Percentiles rank a stretch among this genome's conserved stretches.
Conservation (phyloP, 2,888 invertebrate genomes). For the Oligia strigilis region DNA sequence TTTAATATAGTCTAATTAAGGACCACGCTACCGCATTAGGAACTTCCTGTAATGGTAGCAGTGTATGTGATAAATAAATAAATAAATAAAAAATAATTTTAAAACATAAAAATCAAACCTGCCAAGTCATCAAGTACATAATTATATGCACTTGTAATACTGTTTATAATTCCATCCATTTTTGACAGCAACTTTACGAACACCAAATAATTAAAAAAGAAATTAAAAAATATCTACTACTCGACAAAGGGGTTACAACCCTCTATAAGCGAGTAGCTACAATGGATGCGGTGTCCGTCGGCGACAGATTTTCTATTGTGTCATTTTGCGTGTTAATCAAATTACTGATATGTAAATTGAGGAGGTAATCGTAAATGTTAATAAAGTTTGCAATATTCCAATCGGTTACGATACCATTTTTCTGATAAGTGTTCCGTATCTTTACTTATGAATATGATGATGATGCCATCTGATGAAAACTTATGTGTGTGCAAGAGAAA, state of each 20-base stretch:
- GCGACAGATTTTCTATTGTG: no score
- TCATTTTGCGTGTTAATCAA: neutral
- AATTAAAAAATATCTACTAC: neutral
- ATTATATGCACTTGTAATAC: conserved; percentile 45
- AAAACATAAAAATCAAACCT: conserved; percentile 44
- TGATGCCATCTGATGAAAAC: no score
- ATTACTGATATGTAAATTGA: neutral
- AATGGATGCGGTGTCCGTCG: neutral
- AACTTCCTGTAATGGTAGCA: no score
- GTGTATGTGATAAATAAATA: no score
- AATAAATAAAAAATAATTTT: neutral
- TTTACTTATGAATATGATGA: neutral
- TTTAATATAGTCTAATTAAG: no score
- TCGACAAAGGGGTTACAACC: neutral
- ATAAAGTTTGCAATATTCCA: neutral
- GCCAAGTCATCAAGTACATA: conserved; percentile 59
- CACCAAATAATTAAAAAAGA: neutral
- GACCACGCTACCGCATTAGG: no score
- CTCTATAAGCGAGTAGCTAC: conserved; percentile 2
- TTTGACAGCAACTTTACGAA: neutral
- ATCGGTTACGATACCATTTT: neutral
- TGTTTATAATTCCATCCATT: conserved; percentile 47
- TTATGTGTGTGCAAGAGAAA: no score
- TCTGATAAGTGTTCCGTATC: conserved; percentile 18
- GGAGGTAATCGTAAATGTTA: neutral